Percentiles rank a stretch among this genome's conserved stretches.
phyloP scores from a whole-genome alignment of 2,888 invertebrate species.

The Platynereis dumerilii region DNA sequence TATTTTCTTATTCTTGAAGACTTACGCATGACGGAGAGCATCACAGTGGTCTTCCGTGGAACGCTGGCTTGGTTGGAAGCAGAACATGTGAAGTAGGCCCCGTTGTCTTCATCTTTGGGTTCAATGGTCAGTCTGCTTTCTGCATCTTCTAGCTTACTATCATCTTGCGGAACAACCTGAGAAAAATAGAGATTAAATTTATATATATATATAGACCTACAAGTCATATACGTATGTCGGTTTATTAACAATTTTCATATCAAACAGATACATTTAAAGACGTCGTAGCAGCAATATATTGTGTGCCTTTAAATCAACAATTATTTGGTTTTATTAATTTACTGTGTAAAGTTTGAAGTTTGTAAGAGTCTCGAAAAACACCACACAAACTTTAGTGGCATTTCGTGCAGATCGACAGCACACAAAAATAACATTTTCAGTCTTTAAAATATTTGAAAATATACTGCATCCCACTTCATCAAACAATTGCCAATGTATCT shows the following conservation, averaged over 20 bases:
- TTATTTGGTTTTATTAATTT: no score
- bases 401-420: no score
- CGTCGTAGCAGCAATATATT: background rate
- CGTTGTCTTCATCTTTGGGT: conserved; percentile 89
- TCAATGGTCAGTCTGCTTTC: conserved; percentile 81
- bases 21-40: conserved; percentile 66
- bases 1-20: no score
- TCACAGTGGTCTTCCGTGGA: conserved; percentile 82
- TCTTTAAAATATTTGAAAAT: no score
- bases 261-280: background rate
- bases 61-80: conserved; percentile 91
- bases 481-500: no score
- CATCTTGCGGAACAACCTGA: conserved; percentile 8
- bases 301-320: no score
- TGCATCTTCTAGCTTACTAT: conserved; percentile 54
- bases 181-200: background rate
- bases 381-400: no score
- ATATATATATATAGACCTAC: background rate
- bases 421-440: no score
- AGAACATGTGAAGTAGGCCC: conserved; percentile 90
- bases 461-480: no score
- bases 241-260: background rate
- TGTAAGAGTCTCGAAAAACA: no score
- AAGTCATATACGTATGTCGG: background rate
- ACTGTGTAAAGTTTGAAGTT: no score